Evolutionary conservation across 1,140 invertebrate genomes (phyloP), one percentile per base, ranked within the genome.

Genomic region (Ridgeia piscesae): DNA sequence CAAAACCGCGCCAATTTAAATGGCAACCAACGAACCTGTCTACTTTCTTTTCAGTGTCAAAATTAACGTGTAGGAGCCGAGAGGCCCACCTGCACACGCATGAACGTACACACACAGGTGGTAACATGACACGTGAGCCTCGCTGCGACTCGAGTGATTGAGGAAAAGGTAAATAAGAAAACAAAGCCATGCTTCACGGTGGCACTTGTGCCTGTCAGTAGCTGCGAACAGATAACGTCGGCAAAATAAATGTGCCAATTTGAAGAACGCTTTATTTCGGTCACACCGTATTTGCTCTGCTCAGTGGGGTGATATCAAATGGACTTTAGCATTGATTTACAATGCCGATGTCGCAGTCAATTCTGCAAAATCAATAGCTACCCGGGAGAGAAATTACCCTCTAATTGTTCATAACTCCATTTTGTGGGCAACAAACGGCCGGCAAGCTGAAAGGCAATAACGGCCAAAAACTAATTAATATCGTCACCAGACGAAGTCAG

Each of bases 101-200:
- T 77, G 58, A 21, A 77, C 58, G 27, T 77, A 77, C 58, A 77
- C 58, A 77, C 58, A 77, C 58, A 77, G 17, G 27, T 42, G 58
- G 58, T 77, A 77, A 77, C 58, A 17, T 77, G 58, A 77, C 27
- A 31, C 58, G 58, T 21, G 58, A 0, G 58, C 58, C 58, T 77
- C 58, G 27, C 14, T 4, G 58, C 58, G 14, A 77, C 58, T 77
- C 17, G 58, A 77, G 58, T 77, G 58, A 77, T 4, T 77, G 27
- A 77, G 58, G 58, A 77, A 77, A 77, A 77, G 58, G 58, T 77
- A 77, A 77, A 77, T 77, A 77, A 77, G 58, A 77, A 77, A 77
- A 77, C 58, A 77, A 77, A 77, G 58, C 58, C 14, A 21, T 21
- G 58, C 27, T 77, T 77, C 58, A 77, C 58, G 2, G 58, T 77